These are phyloP conservation scores for Rhagoletis zephyria DNA, from an alignment of 1,140 invertebrate species.

Conservation along the genomic window DNA sequence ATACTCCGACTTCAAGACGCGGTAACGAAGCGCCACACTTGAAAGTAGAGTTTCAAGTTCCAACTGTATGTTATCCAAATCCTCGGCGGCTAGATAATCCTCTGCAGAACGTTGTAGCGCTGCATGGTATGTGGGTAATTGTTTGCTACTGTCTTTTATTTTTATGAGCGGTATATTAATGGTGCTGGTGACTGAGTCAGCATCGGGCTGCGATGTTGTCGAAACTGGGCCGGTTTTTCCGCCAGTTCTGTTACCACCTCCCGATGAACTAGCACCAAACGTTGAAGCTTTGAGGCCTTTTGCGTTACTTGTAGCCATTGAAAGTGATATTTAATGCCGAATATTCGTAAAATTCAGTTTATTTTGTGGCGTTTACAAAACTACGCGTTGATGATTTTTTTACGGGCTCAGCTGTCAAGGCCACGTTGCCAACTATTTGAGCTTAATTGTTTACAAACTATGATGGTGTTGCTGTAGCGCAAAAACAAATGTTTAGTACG, in stretches of 20 bases:
- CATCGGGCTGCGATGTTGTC: slow-evolving; percentile 41
- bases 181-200: slow-evolving; percentile 61
- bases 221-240: slow-evolving; percentile 52
- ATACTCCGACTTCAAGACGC: slow-evolving; percentile 85
- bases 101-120: slow-evolving; percentile 78
- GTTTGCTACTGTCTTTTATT: slow-evolving; percentile 74
- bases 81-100: slow-evolving; percentile 83
- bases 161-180: slow-evolving; percentile 73
- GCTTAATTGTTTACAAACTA: background rate
- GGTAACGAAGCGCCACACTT: slow-evolving; percentile 83
- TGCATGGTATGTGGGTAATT: slow-evolving; percentile 76
- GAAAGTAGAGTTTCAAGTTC: slow-evolving; percentile 91
- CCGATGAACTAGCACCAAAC: slow-evolving; percentile 32
- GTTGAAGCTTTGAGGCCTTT: background rate
- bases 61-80: slow-evolving; percentile 87
- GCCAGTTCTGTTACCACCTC: slow-evolving; percentile 38
- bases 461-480: too few relatives aligned
- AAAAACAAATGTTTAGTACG: too few relatives aligned
- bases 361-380: background rate
- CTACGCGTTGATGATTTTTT: background rate
- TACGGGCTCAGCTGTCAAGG: background rate
- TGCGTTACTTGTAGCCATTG: slow-evolving; percentile 34
- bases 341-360: background rate
- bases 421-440: slow-evolving; percentile 20
- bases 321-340: background rate